Conservation (phyloP, 2,888 invertebrate genomes). For the Lithodes maja region DNA sequence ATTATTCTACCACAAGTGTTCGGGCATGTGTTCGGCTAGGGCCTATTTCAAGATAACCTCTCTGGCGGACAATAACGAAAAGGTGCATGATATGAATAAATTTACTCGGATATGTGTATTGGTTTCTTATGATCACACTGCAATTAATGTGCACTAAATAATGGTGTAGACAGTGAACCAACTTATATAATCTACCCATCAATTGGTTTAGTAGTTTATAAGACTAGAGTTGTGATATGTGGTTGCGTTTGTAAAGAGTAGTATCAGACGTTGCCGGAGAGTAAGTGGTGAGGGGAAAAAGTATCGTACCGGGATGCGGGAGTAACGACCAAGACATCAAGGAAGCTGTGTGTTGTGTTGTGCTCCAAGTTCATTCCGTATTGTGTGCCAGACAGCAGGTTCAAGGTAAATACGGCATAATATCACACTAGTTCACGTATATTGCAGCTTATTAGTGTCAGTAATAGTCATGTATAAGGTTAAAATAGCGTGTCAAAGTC, state of each 20-base stretch:
- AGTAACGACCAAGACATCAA: not conserved
- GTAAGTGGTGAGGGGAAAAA: not conserved
- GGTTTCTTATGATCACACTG: not conserved
- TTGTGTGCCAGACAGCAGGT: not conserved
- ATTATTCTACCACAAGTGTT: not conserved
- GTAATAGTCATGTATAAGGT: not conserved
- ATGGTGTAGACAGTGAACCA: not conserved
- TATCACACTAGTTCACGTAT: not conserved
- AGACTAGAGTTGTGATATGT: not conserved
- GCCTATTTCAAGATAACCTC: not conserved
- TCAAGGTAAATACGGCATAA: not conserved
- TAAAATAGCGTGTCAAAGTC: no score
- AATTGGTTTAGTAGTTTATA: not conserved
- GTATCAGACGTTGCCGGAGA: not conserved
- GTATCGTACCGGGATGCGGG: not conserved
- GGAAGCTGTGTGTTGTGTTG: not conserved
- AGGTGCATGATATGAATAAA: not conserved
- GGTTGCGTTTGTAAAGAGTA: not conserved
- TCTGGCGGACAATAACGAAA: not conserved
- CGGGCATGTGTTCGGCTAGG: not conserved
- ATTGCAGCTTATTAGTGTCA: not conserved
- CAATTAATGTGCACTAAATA: not conserved
- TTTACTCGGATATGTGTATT: not conserved
- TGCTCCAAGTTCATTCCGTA: not conserved
- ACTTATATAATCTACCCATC: not conserved